Evolutionary conservation across 2,797 vertebrate species (phyloP), one percentile per base, ranked within the genome.

Genomic region (Botia almorhae): DNA sequence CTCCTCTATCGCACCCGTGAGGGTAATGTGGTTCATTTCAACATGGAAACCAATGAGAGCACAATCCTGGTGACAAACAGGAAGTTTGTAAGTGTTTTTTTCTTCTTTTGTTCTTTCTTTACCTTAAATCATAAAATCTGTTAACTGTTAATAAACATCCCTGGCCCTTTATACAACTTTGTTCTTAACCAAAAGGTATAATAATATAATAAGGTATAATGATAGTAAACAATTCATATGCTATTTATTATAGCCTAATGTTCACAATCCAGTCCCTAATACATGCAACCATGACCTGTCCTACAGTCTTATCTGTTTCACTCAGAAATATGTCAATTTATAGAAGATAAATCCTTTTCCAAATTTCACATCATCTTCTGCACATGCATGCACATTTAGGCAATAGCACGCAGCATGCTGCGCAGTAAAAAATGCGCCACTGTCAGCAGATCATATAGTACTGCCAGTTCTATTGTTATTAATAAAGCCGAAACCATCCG

Each of bases 61-160:
- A 95, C 91, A 2, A 71, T 96, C 85, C 86, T 99, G 91, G 96
- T 99, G 89, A 95, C 97, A 86, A 96, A 96, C 92, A 98, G 96
- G 91, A 98, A 96, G 90, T 98, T 99, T 92, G 98, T 99, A 92
- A 98, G 98, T 97, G 23, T 36, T 68, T 63, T 36, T 7, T 51
- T n/a, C 68, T 7, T 61, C 2, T 75, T 39, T 43, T 16, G 5
- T 14, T 53, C 21, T 69, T 58, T 53, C 26, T 63, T 4, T 68
- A 10, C 1, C n/a, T 4, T 36, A 60, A 29, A 69, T 48, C 29
- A 7, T 13, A 0, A 29, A 53, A 39, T n/a, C 0, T 50, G 36
- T 39, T 39, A 39, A 39, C 36, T 39, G 5, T 46, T 53, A n/a
- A 17, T 58, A 58, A 29, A 14, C 6, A 2, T 63, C 4, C 17